These are phyloP conservation scores for Calcarius ornatus DNA, from an alignment of 2,113 vertebrate species.

Conservation along the genomic window DNA sequence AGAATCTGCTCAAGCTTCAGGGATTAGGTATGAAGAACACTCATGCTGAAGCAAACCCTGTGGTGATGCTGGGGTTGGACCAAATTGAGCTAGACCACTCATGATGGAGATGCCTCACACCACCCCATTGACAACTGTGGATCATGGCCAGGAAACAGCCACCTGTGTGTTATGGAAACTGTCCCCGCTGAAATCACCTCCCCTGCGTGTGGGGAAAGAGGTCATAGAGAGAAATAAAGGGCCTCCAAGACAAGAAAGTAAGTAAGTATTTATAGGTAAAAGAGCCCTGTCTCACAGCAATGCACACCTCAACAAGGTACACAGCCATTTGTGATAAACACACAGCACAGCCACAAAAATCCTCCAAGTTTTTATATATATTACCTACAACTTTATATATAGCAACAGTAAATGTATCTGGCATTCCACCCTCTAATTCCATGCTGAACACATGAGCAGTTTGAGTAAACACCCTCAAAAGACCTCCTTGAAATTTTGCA, in stretches of 20 bases:
- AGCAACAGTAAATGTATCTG: accelerated
- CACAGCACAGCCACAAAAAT: background rate
- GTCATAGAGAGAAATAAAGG: background rate
- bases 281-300: background rate
- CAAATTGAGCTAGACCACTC: background rate
- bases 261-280: background rate
- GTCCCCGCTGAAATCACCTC: background rate
- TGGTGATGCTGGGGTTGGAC: background rate
- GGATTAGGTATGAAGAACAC: background rate
- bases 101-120: background rate
- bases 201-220: accelerated
- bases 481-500: background rate
- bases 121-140: background rate
- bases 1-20: background rate
- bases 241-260: background rate
- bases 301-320: background rate
- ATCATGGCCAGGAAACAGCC: background rate
- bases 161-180: background rate
- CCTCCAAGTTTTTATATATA: background rate
- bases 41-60: background rate
- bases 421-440: background rate
- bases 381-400: background rate
- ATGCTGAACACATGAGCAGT: background rate
- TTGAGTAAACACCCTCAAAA: background rate
- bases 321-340: background rate